Base-by-base conservation (phyloP, 2,797 vertebrate genomes). In the Sebastes elongatus region DNA sequence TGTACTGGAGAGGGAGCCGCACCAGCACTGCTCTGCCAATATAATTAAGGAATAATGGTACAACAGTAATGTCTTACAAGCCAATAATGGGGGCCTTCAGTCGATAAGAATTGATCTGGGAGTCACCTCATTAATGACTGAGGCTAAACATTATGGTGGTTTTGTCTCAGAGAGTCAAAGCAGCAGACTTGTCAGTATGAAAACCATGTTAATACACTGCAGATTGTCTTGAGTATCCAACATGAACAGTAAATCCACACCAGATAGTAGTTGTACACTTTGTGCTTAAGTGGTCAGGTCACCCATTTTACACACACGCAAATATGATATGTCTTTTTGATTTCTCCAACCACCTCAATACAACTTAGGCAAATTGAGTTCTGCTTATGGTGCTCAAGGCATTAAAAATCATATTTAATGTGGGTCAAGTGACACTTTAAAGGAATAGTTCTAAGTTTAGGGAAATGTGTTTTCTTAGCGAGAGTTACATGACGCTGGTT, bases 61-160 rank as follows among this genome's bases (percentile, higher is more conserved):
- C 86, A 93, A 88, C 88, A 91, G 76, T 88, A 90, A 93, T 95
- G 94, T 94, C 93, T 85, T 94, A 95, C 92, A 95, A 92, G 94
- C 88, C 90, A 87, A 89, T 94, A 94, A 94, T 91, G 88, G 85
- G 88, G 71, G 74, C 32, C 71, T 76, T 76, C 74, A 86, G 86
- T 95, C 93, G 60, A 94, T 94, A 76, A 77, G 78, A 87, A 96
- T 93, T 92, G 92, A 95, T 94, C 84, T 64, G 55, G 32, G 73
- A 89, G 86, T 91, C 74, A 75, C 92, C 80, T 88, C 80, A 89
- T 94, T 93, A 94, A 94, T 88, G 88, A 87, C 64, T 85, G 46
- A 82, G 80, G 76, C 75, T 69, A 80, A 90, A 86, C 76, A 64
- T 79, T 49, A 68, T 38, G 65, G 63, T 82, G 38, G 76, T 74